Evolutionary conservation across 2,888 invertebrate species (phyloP), one percentile per base, ranked within the genome.

Genomic region (Danaus chrysippus): DNA sequence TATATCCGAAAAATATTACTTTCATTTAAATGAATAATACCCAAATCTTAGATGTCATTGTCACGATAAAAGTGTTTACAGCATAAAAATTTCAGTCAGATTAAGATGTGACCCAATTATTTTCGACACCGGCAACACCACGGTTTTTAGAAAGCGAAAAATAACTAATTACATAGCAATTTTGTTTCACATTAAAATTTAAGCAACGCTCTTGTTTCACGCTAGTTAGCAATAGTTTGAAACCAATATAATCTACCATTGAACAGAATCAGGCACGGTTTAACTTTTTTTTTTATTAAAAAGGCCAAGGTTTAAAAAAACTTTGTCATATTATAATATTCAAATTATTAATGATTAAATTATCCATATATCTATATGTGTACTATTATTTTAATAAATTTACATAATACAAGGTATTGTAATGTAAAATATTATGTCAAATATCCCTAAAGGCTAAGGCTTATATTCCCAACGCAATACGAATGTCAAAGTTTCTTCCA

Each of bases 81-180:
- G 42, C 17, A 46, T 41, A 60, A 49, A 55, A 46, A 46, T 12
- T 54, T 42, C 19, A 49, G n/a, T 3, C 10, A 49, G 12, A 60
- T n/a, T 15, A 44, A 53, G 62, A 56, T 34, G 42, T 15, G 42
- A 52, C 34, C n/a, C 41, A 53, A 59, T 56, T 63, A 72, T 75
- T 75, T 76, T 73, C 73, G 74, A 73, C 68, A 68, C 71, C 73
- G 71, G 58, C 68, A 34, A 54, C 42, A 44, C 52, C 41, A 13
- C 17, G 41, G 41, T 52, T 53, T 63, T 79, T 80, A 76, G 83
- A 83, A 82, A 83, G 82, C 83, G 83, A 72, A 71, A 72, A 77
- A 78, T 41, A 34, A 77, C 68, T 73, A 77, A 82, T 81, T 80
- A 77, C 73, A 74, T 75, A 71, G 76, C 76, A 76, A 79, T 77